phyloP scores from a whole-genome alignment of 2,888 invertebrate genomes.

The Chloroclystis v-ata region DNA sequence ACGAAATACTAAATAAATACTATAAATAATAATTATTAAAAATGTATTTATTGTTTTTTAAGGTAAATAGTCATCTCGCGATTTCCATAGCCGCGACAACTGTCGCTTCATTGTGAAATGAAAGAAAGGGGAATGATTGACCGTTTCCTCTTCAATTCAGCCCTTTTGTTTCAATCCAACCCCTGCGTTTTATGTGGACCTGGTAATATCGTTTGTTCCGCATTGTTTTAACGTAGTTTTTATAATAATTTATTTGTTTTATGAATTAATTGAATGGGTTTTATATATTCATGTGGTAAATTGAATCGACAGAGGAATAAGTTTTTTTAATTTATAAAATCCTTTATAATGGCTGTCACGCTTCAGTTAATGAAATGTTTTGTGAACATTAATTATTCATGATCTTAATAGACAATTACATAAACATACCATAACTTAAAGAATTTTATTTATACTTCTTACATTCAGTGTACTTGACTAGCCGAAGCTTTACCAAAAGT shows the following conservation, averaged over 20 bases:
- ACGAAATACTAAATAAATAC: too few relatives aligned
- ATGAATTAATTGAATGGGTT: constrained; percentile 31
- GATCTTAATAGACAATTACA: too few relatives aligned
- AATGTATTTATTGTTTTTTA: background rate
- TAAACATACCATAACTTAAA: too few relatives aligned
- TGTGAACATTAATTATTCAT: too few relatives aligned
- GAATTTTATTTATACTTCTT: too few relatives aligned
- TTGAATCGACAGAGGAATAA: too few relatives aligned
- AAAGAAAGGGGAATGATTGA: constrained; percentile 69
- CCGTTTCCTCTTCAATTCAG: constrained; percentile 62
- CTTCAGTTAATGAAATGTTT: too few relatives aligned
- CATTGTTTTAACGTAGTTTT: constrained; percentile 39
- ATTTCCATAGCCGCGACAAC: constrained; percentile 27
- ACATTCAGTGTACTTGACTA: too few relatives aligned
- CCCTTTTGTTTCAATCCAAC: constrained; percentile 23
- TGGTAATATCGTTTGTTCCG: constrained; percentile 41
- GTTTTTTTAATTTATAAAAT: too few relatives aligned
- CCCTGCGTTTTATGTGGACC: constrained; percentile 51
- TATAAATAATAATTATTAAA: too few relatives aligned
- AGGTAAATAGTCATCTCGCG: constrained; percentile 12
- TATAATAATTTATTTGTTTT: constrained; percentile 40
- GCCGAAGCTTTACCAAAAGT: too few relatives aligned
- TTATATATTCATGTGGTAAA: background rate
- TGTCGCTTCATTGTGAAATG: constrained; percentile 38
- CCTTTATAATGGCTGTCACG: too few relatives aligned